Conservation (phyloP, 1,140 invertebrate species). For the Tribolium madens region DNA sequence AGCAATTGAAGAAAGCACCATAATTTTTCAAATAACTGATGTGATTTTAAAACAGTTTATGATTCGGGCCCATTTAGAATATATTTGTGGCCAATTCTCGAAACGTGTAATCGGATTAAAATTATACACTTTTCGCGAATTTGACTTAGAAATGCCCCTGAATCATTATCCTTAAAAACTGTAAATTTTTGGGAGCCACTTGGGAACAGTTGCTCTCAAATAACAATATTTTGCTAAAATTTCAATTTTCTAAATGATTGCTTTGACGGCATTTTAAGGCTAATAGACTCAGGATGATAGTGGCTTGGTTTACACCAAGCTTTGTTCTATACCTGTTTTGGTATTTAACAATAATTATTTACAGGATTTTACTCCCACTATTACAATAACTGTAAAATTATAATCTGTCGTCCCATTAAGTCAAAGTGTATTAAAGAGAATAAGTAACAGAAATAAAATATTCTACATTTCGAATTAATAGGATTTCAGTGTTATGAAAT, state of each 20-base stretch:
- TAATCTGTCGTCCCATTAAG: constrained; percentile 3
- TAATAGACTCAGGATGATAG: constrained; percentile 40
- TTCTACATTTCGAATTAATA: constrained; percentile 35
- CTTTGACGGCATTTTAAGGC: constrained; percentile 40
- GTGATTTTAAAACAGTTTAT: constrained; percentile 55
- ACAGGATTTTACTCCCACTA: constrained; percentile 18
- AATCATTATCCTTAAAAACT: constrained; percentile 39
- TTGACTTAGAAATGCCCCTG: constrained; percentile 25
- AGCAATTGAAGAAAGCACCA: constrained; percentile 66
- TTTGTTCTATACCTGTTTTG: constrained; percentile 26
- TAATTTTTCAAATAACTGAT: constrained; percentile 59
- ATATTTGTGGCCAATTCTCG: constrained; percentile 49
- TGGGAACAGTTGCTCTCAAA: constrained; percentile 56
- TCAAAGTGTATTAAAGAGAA: neutral
- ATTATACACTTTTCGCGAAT: constrained; percentile 50
- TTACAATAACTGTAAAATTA: neutral
- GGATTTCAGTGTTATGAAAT: constrained; percentile 17
- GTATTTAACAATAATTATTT: constrained; percentile 44
- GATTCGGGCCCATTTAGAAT: constrained; percentile 55
- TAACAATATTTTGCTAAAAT: constrained; percentile 28
- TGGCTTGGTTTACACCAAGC: constrained; percentile 35
- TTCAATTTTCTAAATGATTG: constrained; percentile 17
- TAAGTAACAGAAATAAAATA: neutral
- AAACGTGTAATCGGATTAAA: constrained; percentile 49
- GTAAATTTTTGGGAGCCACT: constrained; percentile 46